These are phyloP conservation scores for Poecilia velifera DNA, from an alignment of 2,797 vertebrate species.

Conservation along the genomic window DNA sequence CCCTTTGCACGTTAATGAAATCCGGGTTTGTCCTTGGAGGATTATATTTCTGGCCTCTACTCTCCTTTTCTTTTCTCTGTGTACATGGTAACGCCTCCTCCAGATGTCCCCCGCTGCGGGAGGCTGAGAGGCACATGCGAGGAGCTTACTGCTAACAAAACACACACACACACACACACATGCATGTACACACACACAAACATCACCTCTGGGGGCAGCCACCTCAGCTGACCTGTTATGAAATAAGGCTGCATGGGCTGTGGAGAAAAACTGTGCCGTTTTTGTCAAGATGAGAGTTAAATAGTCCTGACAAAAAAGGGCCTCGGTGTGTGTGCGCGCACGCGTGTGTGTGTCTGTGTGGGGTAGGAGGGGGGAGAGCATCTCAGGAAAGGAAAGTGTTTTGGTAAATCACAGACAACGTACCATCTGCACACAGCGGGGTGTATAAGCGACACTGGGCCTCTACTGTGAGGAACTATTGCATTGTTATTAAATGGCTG, in stretches of 20 bases:
- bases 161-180: constrained; percentile 35
- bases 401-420: constrained; percentile 78
- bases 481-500: constrained; percentile 84
- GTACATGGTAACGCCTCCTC: constrained; percentile 72
- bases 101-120: constrained; percentile 79
- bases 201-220: constrained; percentile 49
- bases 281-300: constrained; percentile 51
- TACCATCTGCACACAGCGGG: constrained; percentile 83
- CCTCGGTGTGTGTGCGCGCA: background rate
- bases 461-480: constrained; percentile 81
- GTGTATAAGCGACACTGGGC: constrained; percentile 75
- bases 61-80: constrained; percentile 59
- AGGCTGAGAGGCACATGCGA: constrained; percentile 63
- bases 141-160: constrained; percentile 54
- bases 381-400: constrained; percentile 66
- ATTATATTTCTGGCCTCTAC: constrained; percentile 71
- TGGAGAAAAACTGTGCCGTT: constrained; percentile 44
- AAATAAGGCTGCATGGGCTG: constrained; percentile 50
- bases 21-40: constrained; percentile 71
- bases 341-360: constrained; percentile 5
- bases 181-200: constrained; percentile 25
- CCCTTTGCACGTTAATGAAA: constrained; percentile 68
- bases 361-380: constrained; percentile 41
- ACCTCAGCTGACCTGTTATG: constrained; percentile 67
- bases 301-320: constrained; percentile 52